Evolutionary conservation across 2,113 vertebrate species (phyloP).

Genomic region (Blennius ocellaris): DNA sequence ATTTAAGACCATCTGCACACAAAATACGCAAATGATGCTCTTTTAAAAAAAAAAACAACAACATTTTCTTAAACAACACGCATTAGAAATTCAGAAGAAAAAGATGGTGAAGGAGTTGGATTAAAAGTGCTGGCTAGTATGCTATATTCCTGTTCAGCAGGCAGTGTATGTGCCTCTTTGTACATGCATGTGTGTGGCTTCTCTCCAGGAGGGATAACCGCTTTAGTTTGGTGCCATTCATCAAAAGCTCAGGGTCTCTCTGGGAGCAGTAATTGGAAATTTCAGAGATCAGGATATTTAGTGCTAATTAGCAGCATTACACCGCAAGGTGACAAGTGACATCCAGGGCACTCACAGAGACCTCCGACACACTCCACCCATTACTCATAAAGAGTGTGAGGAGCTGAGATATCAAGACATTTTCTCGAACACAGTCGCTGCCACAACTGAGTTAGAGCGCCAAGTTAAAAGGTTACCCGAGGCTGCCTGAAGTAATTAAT

Average conservation of each 20-base stretch:
- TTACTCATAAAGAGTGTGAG: slow-evolving; percentile 27
- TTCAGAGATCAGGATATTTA: slow-evolving; percentile 66
- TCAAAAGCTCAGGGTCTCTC: slow-evolving; percentile 52
- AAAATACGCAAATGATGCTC: slow-evolving; percentile 23
- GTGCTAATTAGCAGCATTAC: slow-evolving; percentile 66
- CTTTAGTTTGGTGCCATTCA: slow-evolving; percentile 45
- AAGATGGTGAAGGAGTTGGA: background rate
- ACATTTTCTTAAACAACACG: slow-evolving; percentile 5
- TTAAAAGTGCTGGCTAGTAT: slow-evolving; percentile 8
- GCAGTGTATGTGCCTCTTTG: background rate
- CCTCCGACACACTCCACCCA: slow-evolving; percentile 24
- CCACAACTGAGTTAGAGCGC: slow-evolving; percentile 44
- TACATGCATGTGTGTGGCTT: slow-evolving; percentile 24
- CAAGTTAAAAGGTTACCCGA: slow-evolving; percentile 71
- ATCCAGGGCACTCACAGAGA: slow-evolving; percentile 32
- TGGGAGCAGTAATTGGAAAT: slow-evolving; percentile 68
- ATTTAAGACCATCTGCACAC: slow-evolving; percentile 68
- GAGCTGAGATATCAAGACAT: slow-evolving; percentile 44
- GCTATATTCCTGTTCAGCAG: slow-evolving; percentile 15
- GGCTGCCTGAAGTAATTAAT: slow-evolving; percentile 68
- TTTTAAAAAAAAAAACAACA: background rate
- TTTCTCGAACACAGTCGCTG: slow-evolving; percentile 36
- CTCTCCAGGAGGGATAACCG: slow-evolving; percentile 26
- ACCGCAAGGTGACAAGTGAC: slow-evolving; percentile 66
- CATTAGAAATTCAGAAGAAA: slow-evolving; percentile 11